Evolutionary conservation across 37 sponge, comb jelly and placozoan genomes (phyloP).

Genomic region (Oscarella lobularis): DNA sequence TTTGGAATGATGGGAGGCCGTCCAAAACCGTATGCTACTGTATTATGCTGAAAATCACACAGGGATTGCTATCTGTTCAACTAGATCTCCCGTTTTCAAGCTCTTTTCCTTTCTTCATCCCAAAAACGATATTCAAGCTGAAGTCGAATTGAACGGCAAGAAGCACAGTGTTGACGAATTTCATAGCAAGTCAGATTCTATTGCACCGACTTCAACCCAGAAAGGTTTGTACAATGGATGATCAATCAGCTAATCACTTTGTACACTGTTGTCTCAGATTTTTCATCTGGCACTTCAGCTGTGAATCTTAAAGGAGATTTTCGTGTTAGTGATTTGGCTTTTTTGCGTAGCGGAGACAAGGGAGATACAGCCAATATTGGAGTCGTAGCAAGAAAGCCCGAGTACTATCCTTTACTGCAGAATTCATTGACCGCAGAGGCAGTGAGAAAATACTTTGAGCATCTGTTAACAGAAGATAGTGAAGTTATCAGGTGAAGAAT

Average conservation of each 20-base stretch:
- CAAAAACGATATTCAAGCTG: slow-evolving; percentile 33
- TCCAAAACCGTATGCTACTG: slow-evolving; percentile 59
- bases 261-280: too few relatives aligned
- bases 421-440: slow-evolving; percentile 36
- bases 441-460: slow-evolving; percentile 49
- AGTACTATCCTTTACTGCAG: slow-evolving; percentile 38
- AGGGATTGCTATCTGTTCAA: not conserved
- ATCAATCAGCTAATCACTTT: too few relatives aligned
- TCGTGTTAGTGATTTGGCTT: slow-evolving; percentile 83
- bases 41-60: too few relatives aligned
- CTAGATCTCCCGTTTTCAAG: slow-evolving; percentile 69
- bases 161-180: too few relatives aligned
- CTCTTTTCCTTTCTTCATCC: slow-evolving; percentile 78
- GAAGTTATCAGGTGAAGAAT: too few relatives aligned
- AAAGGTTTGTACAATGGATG: too few relatives aligned
- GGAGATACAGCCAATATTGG: slow-evolving; percentile 93
- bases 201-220: too few relatives aligned
- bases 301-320: too few relatives aligned
- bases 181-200: too few relatives aligned
- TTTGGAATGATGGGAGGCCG: slow-evolving; percentile 81
- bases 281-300: too few relatives aligned
- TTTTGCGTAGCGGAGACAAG: slow-evolving; percentile 90
- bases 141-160: not conserved
- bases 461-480: slow-evolving; percentile 19
- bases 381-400: slow-evolving; percentile 47